Evolutionary conservation across 2,113 vertebrate genomes (phyloP).

Genomic region (Python bivittatus): DNA sequence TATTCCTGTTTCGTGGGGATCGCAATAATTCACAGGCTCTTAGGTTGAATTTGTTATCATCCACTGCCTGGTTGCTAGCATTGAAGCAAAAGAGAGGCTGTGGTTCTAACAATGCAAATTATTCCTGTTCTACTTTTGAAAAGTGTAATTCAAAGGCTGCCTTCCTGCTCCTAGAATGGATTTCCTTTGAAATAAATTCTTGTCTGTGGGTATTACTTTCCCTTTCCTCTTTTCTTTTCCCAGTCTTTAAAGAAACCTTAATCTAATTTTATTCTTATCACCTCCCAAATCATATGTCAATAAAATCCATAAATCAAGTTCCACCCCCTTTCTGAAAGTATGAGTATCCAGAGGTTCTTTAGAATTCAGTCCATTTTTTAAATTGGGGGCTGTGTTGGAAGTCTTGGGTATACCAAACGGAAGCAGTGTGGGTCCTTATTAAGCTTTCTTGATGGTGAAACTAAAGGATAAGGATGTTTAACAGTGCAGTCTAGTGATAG

Average conservation of each 20-base stretch:
- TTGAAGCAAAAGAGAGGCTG: not conserved
- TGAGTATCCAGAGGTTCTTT: not conserved
- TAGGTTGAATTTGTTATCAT: not conserved
- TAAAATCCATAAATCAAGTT: not conserved
- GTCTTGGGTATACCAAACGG: not conserved
- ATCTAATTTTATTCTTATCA: no score
- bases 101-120: not conserved
- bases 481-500: not conserved
- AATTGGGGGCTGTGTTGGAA: no score
- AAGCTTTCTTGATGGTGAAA: not conserved
- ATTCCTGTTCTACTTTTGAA: not conserved
- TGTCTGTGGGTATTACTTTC: not conserved
- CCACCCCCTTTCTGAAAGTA: not conserved
- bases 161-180: not conserved
- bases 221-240: no score
- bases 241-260: not conserved
- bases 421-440: not conserved
- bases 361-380: not conserved
- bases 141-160: not conserved
- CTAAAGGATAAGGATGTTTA: not conserved
- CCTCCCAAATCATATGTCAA: not conserved
- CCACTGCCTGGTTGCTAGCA: not conserved
- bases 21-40: not conserved
- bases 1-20: not conserved
- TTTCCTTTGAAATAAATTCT: not conserved